Percentiles rank a stretch among this genome's conserved stretches.
These are phyloP conservation scores for Mixornis gularis DNA, from an alignment of 2,113 vertebrate genomes.

Conservation along the genomic window DNA sequence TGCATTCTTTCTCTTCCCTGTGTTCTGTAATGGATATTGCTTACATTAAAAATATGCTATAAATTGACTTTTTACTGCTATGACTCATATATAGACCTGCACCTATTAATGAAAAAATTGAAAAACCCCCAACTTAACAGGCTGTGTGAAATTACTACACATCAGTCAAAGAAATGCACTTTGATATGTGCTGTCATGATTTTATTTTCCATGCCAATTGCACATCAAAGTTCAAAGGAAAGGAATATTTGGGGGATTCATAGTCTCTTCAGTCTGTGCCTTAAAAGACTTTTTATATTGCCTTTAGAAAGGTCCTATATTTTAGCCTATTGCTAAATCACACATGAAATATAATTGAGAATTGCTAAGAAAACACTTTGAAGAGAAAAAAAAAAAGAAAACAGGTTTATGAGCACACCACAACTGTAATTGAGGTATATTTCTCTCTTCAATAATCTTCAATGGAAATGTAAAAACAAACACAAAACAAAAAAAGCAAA, in stretches of 20 bases:
- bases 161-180: not conserved
- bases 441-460: not conserved
- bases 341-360: not conserved
- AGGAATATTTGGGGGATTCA: not conserved
- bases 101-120: not conserved
- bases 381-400: not conserved
- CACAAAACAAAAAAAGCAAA: not conserved
- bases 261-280: not conserved
- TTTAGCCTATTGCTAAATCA: not conserved
- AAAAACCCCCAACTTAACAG: not conserved
- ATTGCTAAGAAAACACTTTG: not conserved
- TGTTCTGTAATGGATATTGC: not conserved
- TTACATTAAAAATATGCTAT: not conserved
- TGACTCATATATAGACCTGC: not conserved
- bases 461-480: not conserved
- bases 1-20: not conserved
- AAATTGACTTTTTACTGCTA: not conserved
- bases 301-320: not conserved
- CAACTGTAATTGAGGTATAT: not conserved
- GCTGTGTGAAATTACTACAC: not conserved
- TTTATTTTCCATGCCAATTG: not conserved
- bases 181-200: not conserved
- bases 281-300: not conserved
- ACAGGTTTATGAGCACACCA: not conserved
- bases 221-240: not conserved